These are phyloP conservation scores for Eupithecia dodoneata DNA, from an alignment of 2,888 invertebrate species.

Conservation along the genomic window DNA sequence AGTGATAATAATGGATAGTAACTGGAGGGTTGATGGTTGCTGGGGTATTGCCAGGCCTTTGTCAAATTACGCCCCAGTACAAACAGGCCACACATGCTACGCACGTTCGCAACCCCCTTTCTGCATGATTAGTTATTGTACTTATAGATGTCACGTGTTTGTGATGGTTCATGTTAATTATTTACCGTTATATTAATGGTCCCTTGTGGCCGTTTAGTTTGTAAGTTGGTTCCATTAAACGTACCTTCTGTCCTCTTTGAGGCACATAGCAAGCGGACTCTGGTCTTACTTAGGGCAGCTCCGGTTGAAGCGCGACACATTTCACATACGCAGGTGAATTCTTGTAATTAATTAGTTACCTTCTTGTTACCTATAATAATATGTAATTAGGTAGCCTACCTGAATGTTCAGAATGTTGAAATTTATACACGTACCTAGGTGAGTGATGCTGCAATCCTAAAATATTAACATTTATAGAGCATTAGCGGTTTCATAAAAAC, in stretches of 20 bases:
- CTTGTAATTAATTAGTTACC: slow-evolving; percentile 14
- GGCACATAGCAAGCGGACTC: slow-evolving; percentile 3
- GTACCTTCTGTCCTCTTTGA: slow-evolving; percentile 18
- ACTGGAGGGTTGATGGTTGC: slow-evolving; percentile 43
- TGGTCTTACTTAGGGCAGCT: slow-evolving; percentile 15
- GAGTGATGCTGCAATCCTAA: neutral
- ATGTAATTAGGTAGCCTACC: neutral
- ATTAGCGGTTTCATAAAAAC: neutral
- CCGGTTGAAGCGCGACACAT: slow-evolving; percentile 11
- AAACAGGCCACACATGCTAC: slow-evolving; percentile 68
- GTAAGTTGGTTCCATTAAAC: slow-evolving; percentile 19
- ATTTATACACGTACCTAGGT: neutral
- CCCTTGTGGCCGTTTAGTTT: slow-evolving; percentile 24
- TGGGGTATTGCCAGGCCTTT: slow-evolving; percentile 61
- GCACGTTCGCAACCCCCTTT: slow-evolving; percentile 83
- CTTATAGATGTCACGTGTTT: slow-evolving; percentile 77
- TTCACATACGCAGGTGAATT: slow-evolving; percentile 22
- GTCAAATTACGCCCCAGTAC: slow-evolving; percentile 63
- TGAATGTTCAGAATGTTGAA: neutral
- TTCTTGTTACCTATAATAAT: neutral
- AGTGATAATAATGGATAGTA: slow-evolving; percentile 39
- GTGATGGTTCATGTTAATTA: slow-evolving; percentile 63
- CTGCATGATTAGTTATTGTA: slow-evolving; percentile 80
- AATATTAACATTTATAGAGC: neutral
- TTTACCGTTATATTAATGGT: slow-evolving; percentile 35